Evolutionary conservation across 2,797 vertebrate genomes (phyloP), one percentile per base, ranked within the genome.

Genomic region (Lagorchestes hirsutus): DNA sequence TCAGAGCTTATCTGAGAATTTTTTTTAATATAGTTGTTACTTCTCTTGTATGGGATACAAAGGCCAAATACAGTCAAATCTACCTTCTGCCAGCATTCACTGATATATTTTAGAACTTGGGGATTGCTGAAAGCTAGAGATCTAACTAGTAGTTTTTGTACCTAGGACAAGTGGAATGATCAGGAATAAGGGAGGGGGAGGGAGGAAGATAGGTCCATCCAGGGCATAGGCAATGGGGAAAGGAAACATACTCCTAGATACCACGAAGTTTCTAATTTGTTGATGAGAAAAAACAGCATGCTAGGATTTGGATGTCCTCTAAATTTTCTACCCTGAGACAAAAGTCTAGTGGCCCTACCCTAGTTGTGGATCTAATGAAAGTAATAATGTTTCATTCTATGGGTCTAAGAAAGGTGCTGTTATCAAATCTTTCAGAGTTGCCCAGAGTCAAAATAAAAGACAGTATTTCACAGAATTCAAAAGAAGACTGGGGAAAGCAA

Each of bases 391-490:
- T 55, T 74, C 50, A 67, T 96, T 31, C 90, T 55, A 46, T 91
- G 59, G 10, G 29, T 55, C 67, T 92, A 34, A 54, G 31, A 90
- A 82, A 6, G 31, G 34, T 93, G 40, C 55, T 55, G 3, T 90
- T 27, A 34, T 82, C 87, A 92, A 24, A 55, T 90, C 46, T 31
- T 31, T 54, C 5, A 27, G 67, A 56, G 24, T 16, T 67, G 52
- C 93, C 94, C 28, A 59, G 34, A 55, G 22, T 93, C 59, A 90
- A 28, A 92, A 57, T n/a, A 90, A 3, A 10, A 2, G 8, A 91
- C 91, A 34, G n/a, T 54, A 87, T 74, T 95, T 93, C 67, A 62
- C 27, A 91, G 27, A 94, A 92, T 59, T 58, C 91, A 52, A 91
- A 34, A 91, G 29, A 92, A 82, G 92, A 28, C 59, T 91, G 52